Conservation (phyloP, 2,888 invertebrate species). For the Erpobdella octoculata region DNA sequence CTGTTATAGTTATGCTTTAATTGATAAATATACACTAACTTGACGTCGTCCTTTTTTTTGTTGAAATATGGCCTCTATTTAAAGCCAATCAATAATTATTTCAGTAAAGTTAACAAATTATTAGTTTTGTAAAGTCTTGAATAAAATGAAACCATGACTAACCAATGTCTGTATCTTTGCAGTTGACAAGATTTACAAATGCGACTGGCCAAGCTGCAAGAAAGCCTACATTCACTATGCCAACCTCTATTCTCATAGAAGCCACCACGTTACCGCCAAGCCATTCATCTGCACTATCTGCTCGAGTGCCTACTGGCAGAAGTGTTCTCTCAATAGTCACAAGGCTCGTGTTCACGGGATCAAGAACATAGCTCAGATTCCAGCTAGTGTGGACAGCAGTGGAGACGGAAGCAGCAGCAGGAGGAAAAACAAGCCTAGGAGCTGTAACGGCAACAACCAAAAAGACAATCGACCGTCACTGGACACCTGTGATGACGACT, state of each 20-base stretch:
- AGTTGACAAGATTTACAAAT: constrained; percentile 48
- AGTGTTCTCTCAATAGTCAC: constrained; percentile 48
- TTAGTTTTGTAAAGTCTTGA: no score
- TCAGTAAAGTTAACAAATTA: no score
- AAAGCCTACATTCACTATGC: constrained; percentile 49
- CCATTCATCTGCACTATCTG: constrained; percentile 49
- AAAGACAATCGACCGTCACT: neutral
- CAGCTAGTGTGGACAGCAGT: neutral
- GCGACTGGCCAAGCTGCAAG: constrained; percentile 47
- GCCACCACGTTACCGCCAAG: constrained; percentile 49
- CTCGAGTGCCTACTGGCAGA: constrained; percentile 48
- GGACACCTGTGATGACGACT: neutral
- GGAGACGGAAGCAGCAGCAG: neutral
- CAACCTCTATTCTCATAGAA: constrained; percentile 47
- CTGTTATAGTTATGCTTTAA: no score
- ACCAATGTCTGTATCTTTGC: constrained; percentile 25
- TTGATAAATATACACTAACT: no score
- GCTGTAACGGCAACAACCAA: neutral
- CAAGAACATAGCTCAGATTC: neutral
- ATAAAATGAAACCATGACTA: no score
- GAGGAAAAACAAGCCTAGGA: neutral
- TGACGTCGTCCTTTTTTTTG: no score
- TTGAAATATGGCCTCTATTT: no score
- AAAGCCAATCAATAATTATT: no score
- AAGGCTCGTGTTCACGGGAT: constrained; percentile 35